Evolutionary conservation across 2,888 invertebrate species (phyloP).

Genomic region (Synanthedon myopaeformis): DNA sequence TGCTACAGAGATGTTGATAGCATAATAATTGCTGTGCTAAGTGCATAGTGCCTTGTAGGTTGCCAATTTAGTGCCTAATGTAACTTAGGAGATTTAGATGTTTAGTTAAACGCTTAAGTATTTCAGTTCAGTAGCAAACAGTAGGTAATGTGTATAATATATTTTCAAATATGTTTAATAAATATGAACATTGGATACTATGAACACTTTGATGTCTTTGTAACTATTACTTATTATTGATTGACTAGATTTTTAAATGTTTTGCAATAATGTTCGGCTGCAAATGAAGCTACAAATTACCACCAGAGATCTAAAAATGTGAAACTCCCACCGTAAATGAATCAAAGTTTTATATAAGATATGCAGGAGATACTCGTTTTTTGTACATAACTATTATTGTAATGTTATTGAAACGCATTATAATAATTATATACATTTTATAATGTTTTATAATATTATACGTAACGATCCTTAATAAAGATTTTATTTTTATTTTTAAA

Average conservation of each 20-base stretch:
- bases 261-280: background rate
- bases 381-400: conserved; percentile 36
- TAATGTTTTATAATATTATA: conserved; percentile 20
- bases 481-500: conserved; percentile 7
- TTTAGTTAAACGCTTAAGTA: background rate
- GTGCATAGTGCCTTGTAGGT: conserved; percentile 73
- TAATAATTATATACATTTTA: conserved; percentile 12
- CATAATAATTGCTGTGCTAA: conserved; percentile 63
- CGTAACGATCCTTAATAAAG: conserved; percentile 13
- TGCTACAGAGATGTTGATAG: conserved; percentile 13
- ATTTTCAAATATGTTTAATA: no score
- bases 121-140: no score
- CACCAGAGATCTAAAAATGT: conserved; percentile 55
- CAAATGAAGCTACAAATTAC: conserved; percentile 37
- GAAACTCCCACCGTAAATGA: conserved; percentile 62
- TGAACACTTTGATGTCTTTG: conserved; percentile 13
- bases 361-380: conserved; percentile 37
- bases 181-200: conserved; percentile 3
- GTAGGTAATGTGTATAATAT: no score
- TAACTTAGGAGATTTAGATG: background rate
- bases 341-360: conserved; percentile 50
- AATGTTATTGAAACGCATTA: conserved; percentile 20
- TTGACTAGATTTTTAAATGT: conserved; percentile 1
- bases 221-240: conserved; percentile 8
- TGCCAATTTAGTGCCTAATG: conserved; percentile 71